phyloP scores from a whole-genome alignment of 2,797 vertebrate genomes.

The Cyclopterus lumpus region DNA sequence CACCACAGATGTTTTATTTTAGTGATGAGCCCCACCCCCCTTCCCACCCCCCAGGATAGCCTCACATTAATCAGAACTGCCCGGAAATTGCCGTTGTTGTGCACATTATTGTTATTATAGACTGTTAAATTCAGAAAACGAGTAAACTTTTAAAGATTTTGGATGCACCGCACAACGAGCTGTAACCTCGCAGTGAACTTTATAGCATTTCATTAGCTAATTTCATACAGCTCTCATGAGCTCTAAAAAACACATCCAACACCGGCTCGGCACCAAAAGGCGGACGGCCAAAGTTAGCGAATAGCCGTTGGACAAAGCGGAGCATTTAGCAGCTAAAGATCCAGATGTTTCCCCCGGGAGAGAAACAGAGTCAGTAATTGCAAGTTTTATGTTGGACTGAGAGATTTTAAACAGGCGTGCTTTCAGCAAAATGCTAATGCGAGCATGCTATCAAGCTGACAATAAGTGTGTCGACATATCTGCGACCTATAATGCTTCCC shows the following conservation, averaged over 20 bases:
- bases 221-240: background rate
- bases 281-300: background rate
- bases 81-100: background rate
- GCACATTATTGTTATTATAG: background rate
- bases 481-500: background rate
- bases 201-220: background rate
- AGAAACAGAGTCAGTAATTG: background rate
- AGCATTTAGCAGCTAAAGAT: background rate
- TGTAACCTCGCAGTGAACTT: background rate
- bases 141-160: conserved; percentile 6
- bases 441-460: background rate
- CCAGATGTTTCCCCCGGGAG: background rate
- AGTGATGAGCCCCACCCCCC: conserved; percentile 13
- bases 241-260: background rate
- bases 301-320: background rate
- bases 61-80: conserved; percentile 23
- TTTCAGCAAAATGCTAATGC: background rate
- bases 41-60: conserved; percentile 1
- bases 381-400: background rate
- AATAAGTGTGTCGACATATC: too few species aligned
- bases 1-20: conserved; percentile 53
- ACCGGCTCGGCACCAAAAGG: background rate
- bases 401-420: background rate
- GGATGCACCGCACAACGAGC: background rate
- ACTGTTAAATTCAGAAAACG: background rate